Evolutionary conservation across 2,888 invertebrate genomes (phyloP).

Genomic region (Melipona beecheii): DNA sequence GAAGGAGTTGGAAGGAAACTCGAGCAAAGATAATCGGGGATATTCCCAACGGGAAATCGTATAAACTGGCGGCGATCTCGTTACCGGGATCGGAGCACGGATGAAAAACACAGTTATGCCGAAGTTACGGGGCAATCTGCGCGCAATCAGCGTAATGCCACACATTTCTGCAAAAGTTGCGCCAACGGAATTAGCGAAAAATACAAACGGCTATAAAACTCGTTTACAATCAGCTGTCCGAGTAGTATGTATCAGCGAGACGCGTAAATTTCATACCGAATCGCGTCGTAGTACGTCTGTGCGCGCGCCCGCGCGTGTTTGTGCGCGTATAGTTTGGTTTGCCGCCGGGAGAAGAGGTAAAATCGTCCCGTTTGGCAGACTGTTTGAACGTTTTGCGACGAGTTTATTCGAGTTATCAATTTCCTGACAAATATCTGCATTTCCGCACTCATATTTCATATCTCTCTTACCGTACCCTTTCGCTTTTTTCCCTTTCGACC

Average conservation of each 20-base stretch:
- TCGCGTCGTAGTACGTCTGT: conserved; percentile 22
- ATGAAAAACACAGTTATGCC: conserved; percentile 3
- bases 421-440: conserved; percentile 83
- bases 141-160: conserved; percentile 37
- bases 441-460: conserved; percentile 68
- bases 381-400: conserved; percentile 80
- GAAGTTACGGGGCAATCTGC: conserved; percentile 37
- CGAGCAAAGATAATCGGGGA: not conserved
- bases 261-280: conserved; percentile 41
- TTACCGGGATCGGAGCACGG: not conserved
- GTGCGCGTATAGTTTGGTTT: conserved; percentile 49
- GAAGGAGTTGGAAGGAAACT: not conserved
- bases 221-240: conserved; percentile 42
- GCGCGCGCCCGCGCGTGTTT: not conserved
- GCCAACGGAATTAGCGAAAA: conserved; percentile 34
- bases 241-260: conserved; percentile 22
- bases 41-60: not conserved
- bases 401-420: conserved; percentile 83
- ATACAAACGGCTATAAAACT: conserved; percentile 33
- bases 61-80: not conserved
- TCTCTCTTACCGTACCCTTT: conserved; percentile 22
- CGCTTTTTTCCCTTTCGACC: conserved; percentile 3
- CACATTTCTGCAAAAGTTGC: conserved; percentile 29
- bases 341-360: conserved; percentile 59
- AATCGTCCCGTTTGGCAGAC: conserved; percentile 69